Evolutionary conservation across 2,888 invertebrate species (phyloP).

Genomic region (Limnephilus rhombicus): DNA sequence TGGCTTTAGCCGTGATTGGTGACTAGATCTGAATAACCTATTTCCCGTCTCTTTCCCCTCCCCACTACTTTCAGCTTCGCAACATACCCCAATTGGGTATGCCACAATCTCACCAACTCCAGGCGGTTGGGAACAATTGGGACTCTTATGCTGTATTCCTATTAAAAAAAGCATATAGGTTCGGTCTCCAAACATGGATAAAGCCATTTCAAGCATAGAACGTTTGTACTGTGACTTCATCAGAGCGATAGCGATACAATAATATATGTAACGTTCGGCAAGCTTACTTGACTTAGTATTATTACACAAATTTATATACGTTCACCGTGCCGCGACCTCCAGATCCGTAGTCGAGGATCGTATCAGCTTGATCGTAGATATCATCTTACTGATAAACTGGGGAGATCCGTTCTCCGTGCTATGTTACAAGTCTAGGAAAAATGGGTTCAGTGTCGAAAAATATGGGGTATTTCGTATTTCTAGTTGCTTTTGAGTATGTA

Average conservation of each 20-base stretch:
- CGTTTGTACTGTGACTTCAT: neutral
- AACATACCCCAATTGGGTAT: neutral
- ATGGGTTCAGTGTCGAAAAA: no score
- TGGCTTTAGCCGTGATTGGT: no score
- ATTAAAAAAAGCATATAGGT: neutral
- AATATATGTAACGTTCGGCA: neutral
- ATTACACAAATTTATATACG: neutral
- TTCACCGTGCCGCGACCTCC: no score
- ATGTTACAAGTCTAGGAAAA: no score
- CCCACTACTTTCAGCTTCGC: no score
- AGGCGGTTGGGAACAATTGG: neutral
- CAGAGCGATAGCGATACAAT: neutral
- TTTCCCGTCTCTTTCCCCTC: no score
- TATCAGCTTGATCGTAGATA: no score
- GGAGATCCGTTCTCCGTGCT: no score
- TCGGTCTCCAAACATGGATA: neutral
- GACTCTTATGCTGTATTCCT: no score
- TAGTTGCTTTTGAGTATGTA: neutral
- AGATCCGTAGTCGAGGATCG: no score
- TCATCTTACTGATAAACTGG: no score
- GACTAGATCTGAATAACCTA: no score
- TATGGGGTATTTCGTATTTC: neutral
- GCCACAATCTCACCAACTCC: neutral
- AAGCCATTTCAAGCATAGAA: neutral
- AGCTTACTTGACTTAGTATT: neutral